These are phyloP conservation scores for Aphelocoma californica DNA, from an alignment of 2,797 vertebrate species.

Conservation along the genomic window DNA sequence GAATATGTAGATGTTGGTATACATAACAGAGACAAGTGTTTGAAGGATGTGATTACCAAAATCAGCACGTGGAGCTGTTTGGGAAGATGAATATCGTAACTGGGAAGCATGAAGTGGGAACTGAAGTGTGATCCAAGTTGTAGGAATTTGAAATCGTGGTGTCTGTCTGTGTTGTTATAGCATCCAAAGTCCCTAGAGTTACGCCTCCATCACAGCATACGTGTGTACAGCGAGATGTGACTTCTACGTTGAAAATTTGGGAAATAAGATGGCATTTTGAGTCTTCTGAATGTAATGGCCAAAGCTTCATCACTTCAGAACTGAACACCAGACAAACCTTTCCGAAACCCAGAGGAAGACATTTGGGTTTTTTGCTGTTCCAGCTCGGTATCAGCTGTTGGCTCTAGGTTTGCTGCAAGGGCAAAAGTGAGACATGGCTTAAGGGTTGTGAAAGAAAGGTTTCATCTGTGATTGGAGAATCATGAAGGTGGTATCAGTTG, in stretches of 20 bases:
- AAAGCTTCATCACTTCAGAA: background rate
- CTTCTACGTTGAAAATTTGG: background rate
- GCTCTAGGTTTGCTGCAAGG: background rate
- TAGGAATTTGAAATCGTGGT: background rate
- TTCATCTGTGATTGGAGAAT: background rate
- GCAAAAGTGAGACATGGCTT: background rate
- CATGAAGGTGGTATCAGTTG: background rate
- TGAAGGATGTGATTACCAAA: background rate
- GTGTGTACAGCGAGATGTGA: background rate
- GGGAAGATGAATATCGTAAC: background rate
- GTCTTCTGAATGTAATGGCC: background rate
- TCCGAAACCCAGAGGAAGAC: background rate
- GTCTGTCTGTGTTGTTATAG: background rate
- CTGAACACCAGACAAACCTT: background rate
- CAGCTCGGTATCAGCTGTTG: background rate
- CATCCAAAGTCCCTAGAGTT: background rate
- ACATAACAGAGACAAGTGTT: conserved; percentile 14
- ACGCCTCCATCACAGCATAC: background rate
- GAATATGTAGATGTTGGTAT: conserved; percentile 34
- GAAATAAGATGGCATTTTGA: background rate
- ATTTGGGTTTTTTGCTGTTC: background rate
- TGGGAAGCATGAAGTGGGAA: background rate
- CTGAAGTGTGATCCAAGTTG: background rate
- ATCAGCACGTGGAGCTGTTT: background rate
- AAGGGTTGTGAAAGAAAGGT: background rate